Percentiles rank a stretch among this genome's conserved stretches.
Evolutionary conservation across 1,140 invertebrate species (phyloP).

Genomic region (Frieseomelitta varia): DNA sequence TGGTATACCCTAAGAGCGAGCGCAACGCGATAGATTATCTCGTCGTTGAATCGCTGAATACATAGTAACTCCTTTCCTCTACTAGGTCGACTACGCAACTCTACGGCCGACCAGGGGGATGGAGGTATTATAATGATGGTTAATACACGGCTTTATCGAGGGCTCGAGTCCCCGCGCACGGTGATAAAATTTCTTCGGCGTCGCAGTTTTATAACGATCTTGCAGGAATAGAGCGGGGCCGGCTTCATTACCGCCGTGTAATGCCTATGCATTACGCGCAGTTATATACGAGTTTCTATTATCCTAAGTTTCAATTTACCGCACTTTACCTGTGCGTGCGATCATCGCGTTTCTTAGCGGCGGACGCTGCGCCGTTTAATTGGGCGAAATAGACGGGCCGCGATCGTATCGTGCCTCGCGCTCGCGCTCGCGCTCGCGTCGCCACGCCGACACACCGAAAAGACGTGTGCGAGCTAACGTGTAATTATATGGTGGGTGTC

Average conservation of each 20-base stretch:
- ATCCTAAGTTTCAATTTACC: conserved; percentile 37
- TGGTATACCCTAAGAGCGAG: background rate
- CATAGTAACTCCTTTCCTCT: too few relatives aligned
- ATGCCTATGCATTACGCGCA: conserved; percentile 21
- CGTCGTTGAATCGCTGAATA: background rate
- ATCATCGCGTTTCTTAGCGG: background rate
- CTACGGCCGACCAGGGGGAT: background rate
- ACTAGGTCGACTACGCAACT: too few relatives aligned
- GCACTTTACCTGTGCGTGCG: conserved; percentile 7
- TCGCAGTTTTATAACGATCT: background rate
- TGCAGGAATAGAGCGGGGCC: background rate
- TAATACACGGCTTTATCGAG: conserved; percentile 8
- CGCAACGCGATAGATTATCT: background rate
- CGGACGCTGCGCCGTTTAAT: conserved; percentile 22
- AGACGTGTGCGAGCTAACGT: conserved; percentile 39
- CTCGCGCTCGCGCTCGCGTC: background rate
- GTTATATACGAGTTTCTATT: conserved; percentile 35
- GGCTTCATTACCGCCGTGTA: conserved; percentile 2
- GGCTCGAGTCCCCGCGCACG: background rate
- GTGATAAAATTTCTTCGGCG: conserved; percentile 1
- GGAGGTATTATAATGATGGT: background rate
- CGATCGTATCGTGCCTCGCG: conserved; percentile 25
- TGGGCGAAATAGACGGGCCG: conserved; percentile 25
- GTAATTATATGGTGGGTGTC: conserved; percentile 60
- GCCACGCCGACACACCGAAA: background rate